A percentile compares a stretch with the other conserved stretches of the same genome.
phyloP scores from a whole-genome alignment of 1,140 invertebrate species.

The Ruditapes philippinarum region DNA sequence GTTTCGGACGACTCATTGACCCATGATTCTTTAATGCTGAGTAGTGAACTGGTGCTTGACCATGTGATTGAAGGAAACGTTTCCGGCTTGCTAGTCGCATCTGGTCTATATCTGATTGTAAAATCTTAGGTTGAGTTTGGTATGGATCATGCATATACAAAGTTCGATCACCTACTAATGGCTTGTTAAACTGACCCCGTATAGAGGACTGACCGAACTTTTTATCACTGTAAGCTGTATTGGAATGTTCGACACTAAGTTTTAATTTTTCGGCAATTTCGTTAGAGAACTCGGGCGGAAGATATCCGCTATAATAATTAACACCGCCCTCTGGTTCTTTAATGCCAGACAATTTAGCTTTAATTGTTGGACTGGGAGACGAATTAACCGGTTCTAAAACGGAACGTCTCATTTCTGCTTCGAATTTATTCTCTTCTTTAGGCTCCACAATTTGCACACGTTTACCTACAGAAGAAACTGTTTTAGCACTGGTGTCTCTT shows the following conservation, averaged over 20 bases:
- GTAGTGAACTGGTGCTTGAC: slow-evolving; percentile 44
- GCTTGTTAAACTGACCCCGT: slow-evolving; percentile 25
- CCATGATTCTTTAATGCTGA: slow-evolving; percentile 35
- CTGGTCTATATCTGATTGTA: slow-evolving; percentile 49
- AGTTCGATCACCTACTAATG: slow-evolving; percentile 45
- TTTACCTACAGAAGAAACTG: not conserved
- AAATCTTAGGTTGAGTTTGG: slow-evolving; percentile 10
- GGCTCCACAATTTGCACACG: slow-evolving; percentile 6
- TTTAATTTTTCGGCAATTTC: slow-evolving; percentile 55
- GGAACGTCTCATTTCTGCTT: not conserved
- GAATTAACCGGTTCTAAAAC: not conserved
- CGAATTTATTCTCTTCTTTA: not conserved
- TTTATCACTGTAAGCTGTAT: not conserved
- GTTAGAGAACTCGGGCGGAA: slow-evolving; percentile 47
- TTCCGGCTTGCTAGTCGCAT: slow-evolving; percentile 42
- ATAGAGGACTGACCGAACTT: not conserved
- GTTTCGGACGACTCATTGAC: not conserved
- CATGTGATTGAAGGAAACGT: slow-evolving; percentile 10
- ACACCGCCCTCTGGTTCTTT: slow-evolving; percentile 18
- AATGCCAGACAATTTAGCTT: not conserved
- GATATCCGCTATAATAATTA: slow-evolving; percentile 62
- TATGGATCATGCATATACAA: slow-evolving; percentile 30
- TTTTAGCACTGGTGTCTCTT: not conserved
- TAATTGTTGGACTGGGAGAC: not conserved
- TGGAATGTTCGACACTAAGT: not conserved